Base-by-base conservation (phyloP, 1,140 invertebrate species). In the Zaprionus capensis region DNA sequence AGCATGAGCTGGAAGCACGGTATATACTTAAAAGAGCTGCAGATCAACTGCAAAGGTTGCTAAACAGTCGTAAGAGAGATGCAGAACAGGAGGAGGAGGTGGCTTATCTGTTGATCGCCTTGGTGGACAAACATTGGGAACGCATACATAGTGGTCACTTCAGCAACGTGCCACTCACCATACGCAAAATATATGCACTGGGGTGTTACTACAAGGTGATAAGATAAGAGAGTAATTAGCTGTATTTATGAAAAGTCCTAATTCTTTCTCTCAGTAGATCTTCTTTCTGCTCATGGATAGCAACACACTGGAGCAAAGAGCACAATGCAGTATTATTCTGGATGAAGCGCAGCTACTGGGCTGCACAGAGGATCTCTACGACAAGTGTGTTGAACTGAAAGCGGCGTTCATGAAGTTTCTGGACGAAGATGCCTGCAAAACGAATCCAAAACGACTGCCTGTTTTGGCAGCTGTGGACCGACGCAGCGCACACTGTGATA, bases 131-230 rank as follows among this genome's bases (percentile, higher is more conserved):
- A 83, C 94, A 94, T 76, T 97, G 97, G 95, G 97, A 98, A 93
- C 93, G 94, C 80, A 94, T 98, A 14, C 97, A 98, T 93, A 96
- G 96, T 53, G 97, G 97, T 1, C 95, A 97, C 82, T 98, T 97
- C 96, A 97, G 96, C 94, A 94, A 96, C 86, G 97, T 98, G 14
- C 93, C 94, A 34, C 71, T 94, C 46, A 92, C 82, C 22, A 92
- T 94, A 53, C 94, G 95, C 80, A 94, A 95, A 90, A 94, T 94
- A 55, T 96, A 96, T 86, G 95, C 95, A 14, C 87, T 96, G 55
- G 94, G 94, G 5, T 94, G 94, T 76, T 95, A 95, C 71, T 83
- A 96, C 14, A 95, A 95, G 93, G 94, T 95, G 92, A 70, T 5
- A 4, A 6, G 4, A 15, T 5, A 4, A 6, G 7, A 15, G 26